phyloP scores from a whole-genome alignment of 1,140 invertebrate genomes.

The Conopomorpha cramerella region DNA sequence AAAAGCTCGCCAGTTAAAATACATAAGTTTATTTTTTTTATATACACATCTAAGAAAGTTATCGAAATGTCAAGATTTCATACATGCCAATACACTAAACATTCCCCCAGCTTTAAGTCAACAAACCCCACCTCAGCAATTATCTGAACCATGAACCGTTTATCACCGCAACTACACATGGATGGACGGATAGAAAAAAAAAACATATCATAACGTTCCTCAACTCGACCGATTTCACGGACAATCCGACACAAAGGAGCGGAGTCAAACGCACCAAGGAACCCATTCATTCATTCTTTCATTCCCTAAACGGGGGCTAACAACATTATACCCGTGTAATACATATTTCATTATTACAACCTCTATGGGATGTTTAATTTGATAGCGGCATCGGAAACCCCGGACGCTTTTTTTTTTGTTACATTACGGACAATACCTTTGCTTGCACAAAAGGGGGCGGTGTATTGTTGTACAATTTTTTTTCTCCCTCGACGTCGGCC shows the following conservation, averaged over 20 bases:
- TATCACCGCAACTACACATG: conserved; percentile 2
- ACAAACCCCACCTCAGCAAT: conserved; percentile 23
- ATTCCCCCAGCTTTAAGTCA: neutral
- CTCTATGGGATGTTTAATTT: conserved; percentile 52
- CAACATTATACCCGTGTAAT: conserved; percentile 59
- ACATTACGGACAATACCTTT: conserved; percentile 34
- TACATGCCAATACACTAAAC: conserved; percentile 1
- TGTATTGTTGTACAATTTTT: conserved; percentile 55
- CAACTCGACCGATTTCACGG: conserved; percentile 47
- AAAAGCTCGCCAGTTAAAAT: neutral
- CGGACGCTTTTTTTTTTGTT: conserved; percentile 22
- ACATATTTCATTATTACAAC: conserved; percentile 58
- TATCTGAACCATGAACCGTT: conserved; percentile 19
- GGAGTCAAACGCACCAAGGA: conserved; percentile 47
- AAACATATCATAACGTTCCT: conserved; percentile 36
- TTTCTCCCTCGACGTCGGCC: no score
- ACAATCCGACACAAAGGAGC: conserved; percentile 39
- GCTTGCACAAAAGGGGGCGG: conserved; percentile 41
- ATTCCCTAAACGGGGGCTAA: conserved; percentile 41
- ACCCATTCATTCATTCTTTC: no score
- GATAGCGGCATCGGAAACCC: conserved; percentile 40
- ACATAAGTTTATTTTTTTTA: neutral
- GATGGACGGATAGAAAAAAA: no score
- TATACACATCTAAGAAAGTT: no score
- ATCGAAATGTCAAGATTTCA: conserved; percentile 1